phyloP scores from a whole-genome alignment of 2,888 invertebrate genomes.

The Himalopsyche japonica region DNA sequence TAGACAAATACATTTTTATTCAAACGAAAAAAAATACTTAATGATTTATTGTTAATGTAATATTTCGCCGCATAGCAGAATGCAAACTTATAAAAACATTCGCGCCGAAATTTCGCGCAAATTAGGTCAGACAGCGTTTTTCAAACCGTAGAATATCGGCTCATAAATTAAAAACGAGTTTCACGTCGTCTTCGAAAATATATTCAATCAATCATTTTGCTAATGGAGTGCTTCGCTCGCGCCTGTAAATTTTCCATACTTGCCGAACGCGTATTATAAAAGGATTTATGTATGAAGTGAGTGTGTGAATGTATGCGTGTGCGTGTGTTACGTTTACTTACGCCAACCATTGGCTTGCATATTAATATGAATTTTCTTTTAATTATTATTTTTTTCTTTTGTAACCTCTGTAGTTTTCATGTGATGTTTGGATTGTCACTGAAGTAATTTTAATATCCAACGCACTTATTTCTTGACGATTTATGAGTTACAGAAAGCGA shows the following conservation, averaged over 20 bases:
- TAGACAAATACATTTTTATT: too few species aligned
- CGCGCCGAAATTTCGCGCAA: conserved; percentile 7
- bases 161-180: conserved; percentile 34
- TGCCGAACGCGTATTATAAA: conserved; percentile 24
- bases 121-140: conserved; percentile 35
- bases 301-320: not conserved
- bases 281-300: conserved; percentile 22
- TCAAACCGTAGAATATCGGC: conserved; percentile 20
- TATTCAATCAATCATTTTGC: conserved; percentile 36
- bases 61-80: not conserved
- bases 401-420: too few species aligned
- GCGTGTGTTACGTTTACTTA: not conserved
- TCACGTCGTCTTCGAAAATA: conserved; percentile 28
- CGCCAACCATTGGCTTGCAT: not conserved
- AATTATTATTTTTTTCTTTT: too few species aligned
- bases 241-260: conserved; percentile 30
- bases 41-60: not conserved
- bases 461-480: too few species aligned
- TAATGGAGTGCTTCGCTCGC: conserved; percentile 25
- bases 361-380: not conserved
- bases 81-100: not conserved
- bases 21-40: too few species aligned
- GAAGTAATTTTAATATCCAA: too few species aligned
- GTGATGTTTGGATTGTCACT: too few species aligned
- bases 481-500: too few species aligned